These are phyloP conservation scores for Anthopleura xanthogrammica DNA, from an alignment of 92 coral and sea anemone species.

Conservation along the genomic window DNA sequence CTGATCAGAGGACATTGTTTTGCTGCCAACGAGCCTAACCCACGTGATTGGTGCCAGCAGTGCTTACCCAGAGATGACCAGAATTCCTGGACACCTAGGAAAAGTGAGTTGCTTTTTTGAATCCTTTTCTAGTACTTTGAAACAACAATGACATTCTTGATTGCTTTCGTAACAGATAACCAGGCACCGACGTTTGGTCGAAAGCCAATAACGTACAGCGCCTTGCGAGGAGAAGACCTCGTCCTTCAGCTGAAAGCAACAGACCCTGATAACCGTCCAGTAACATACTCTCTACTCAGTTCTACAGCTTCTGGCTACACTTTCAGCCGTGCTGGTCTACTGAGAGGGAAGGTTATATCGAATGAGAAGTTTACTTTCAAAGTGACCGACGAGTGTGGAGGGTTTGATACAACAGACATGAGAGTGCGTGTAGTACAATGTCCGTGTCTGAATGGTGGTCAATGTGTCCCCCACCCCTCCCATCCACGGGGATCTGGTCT, in stretches of 20 bases:
- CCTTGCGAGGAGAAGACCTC: conserved; percentile 30
- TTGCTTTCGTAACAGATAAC: conserved; percentile 8
- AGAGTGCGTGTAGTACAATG: no score
- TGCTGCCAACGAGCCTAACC: conserved; percentile 43
- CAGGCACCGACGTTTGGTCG: conserved; percentile 24
- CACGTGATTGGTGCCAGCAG: conserved; percentile 49
- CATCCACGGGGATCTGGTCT: no score
- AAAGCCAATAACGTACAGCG: conserved; percentile 9
- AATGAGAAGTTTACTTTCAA: conserved; percentile 20
- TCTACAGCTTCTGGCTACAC: conserved; percentile 27
- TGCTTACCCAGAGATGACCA: conserved; percentile 41
- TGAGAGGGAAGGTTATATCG: conserved; percentile 37
- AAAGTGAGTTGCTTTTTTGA: conserved; percentile 6
- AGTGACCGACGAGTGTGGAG: no score
- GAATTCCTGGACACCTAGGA: conserved; percentile 37
- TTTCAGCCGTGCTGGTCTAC: conserved; percentile 21
- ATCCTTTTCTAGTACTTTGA: not conserved
- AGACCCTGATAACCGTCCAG: conserved; percentile 58
- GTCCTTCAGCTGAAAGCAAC: conserved; percentile 38
- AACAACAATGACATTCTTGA: not conserved
- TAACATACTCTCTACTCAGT: conserved; percentile 21
- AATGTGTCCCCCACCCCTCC: not conserved
- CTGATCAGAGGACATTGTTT: conserved; percentile 49
- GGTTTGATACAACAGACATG: no score
- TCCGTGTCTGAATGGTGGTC: not conserved